Conservation (phyloP, 92 coral and sea anemone species). For the Porites divaricata region DNA sequence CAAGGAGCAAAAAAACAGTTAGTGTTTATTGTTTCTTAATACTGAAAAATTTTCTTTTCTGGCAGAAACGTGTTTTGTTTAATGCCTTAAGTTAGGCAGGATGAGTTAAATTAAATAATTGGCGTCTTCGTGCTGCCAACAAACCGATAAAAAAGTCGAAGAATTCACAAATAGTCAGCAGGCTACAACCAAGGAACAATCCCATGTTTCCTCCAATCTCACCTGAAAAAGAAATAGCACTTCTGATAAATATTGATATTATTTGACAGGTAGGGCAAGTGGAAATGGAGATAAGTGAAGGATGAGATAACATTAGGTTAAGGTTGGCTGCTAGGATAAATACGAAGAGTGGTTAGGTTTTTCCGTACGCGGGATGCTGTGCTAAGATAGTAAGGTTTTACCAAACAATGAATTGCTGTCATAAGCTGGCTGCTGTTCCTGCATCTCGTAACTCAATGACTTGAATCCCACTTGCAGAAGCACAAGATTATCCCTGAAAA, state of each 20-base stretch:
- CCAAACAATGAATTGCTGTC: slow-evolving; percentile 30
- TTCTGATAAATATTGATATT: no score
- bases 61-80: not conserved
- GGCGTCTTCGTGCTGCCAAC: slow-evolving; percentile 1
- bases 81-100: slow-evolving; percentile 7
- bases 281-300: no score
- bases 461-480: slow-evolving; percentile 38
- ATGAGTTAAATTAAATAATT: not conserved
- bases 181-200: slow-evolving; percentile 43
- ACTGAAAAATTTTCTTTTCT: not conserved
- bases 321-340: no score
- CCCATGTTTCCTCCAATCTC: slow-evolving; percentile 62
- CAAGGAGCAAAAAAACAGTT: no score
- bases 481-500: slow-evolving; percentile 24
- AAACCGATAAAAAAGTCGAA: slow-evolving; percentile 35
- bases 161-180: slow-evolving; percentile 37
- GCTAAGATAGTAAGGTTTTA: not conserved
- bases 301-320: no score
- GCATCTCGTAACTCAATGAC: slow-evolving; percentile 34
- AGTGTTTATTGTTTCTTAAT: no score
- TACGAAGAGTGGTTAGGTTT: no score
- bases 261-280: no score
- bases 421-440: slow-evolving; percentile 33
- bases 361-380: no score
- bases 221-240: slow-evolving; percentile 2